These are phyloP conservation scores for Alexandromys fortis DNA, from an alignment of 2,113 vertebrate species.

Conservation along the genomic window DNA sequence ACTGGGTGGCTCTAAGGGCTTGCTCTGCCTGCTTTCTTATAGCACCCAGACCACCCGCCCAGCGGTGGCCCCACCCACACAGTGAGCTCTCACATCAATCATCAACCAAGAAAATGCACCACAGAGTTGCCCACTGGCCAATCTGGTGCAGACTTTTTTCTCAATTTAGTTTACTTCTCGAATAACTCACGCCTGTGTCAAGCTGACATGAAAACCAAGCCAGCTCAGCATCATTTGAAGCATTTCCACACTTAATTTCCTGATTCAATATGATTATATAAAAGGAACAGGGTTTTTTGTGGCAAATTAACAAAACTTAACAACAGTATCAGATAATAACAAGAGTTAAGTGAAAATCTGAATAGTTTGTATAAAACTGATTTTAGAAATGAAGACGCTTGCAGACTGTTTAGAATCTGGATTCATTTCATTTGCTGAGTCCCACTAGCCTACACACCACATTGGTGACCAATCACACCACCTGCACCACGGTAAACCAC, in stretches of 20 bases:
- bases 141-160: neutral
- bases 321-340: neutral
- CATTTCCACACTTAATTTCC: slow-evolving; percentile 5
- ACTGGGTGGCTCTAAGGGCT: neutral
- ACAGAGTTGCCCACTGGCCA: neutral
- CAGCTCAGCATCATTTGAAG: slow-evolving; percentile 3
- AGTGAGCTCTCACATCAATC: neutral
- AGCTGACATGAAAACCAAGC: neutral
- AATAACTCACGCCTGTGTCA: neutral
- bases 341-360: neutral
- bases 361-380: neutral
- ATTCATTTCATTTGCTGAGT: neutral
- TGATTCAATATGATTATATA: neutral
- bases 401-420: neutral
- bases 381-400: neutral
- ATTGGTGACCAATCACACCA: neutral
- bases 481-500: slow-evolving; percentile 50
- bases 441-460: slow-evolving; percentile 19
- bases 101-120: neutral
- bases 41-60: neutral
- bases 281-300: neutral
- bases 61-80: neutral
- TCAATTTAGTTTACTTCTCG: neutral
- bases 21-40: neutral
- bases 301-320: neutral